Percentiles rank a stretch among this genome's conserved stretches.
phyloP scores from a whole-genome alignment of 2,888 invertebrate genomes.

The Spilosoma lubricipeda region DNA sequence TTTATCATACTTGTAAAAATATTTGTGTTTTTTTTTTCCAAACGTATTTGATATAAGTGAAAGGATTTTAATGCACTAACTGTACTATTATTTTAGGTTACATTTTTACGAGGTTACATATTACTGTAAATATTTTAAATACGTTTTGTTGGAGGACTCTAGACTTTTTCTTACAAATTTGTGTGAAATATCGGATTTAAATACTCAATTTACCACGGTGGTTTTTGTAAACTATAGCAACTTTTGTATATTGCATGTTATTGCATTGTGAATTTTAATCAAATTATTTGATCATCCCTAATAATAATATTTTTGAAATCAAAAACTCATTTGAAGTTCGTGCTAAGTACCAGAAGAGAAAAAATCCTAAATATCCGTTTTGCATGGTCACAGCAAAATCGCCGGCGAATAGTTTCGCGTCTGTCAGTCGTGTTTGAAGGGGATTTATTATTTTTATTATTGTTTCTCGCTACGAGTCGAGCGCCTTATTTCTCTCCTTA shows the following conservation, averaged over 20 bases:
- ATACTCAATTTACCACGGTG: not conserved
- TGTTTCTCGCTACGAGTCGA: constrained; percentile 75
- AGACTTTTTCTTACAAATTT: not conserved
- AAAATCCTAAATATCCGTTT: not conserved
- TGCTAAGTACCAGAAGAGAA: not conserved
- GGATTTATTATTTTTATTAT: constrained; percentile 86
- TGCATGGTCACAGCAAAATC: constrained; percentile 56
- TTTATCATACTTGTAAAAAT: not conserved
- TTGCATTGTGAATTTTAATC: not conserved
- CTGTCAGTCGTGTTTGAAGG: constrained; percentile 83
- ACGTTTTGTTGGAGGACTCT: not conserved
- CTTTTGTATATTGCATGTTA: too few relatives aligned
- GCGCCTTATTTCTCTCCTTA: constrained; percentile 68
- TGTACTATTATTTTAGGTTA: not conserved
- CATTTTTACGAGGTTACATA: not conserved
- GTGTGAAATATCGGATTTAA: not conserved
- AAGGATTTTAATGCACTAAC: not conserved
- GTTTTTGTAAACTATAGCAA: not conserved
- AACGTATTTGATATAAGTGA: not conserved
- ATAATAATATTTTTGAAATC: not conserved
- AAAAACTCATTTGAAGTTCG: not conserved
- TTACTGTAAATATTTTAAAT: not conserved
- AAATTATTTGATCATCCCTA: not conserved
- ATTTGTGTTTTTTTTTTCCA: not conserved
- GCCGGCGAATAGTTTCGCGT: constrained; percentile 82